Evolutionary conservation across 2,888 invertebrate genomes (phyloP).

Genomic region (Pollenia griseotomentosa): DNA sequence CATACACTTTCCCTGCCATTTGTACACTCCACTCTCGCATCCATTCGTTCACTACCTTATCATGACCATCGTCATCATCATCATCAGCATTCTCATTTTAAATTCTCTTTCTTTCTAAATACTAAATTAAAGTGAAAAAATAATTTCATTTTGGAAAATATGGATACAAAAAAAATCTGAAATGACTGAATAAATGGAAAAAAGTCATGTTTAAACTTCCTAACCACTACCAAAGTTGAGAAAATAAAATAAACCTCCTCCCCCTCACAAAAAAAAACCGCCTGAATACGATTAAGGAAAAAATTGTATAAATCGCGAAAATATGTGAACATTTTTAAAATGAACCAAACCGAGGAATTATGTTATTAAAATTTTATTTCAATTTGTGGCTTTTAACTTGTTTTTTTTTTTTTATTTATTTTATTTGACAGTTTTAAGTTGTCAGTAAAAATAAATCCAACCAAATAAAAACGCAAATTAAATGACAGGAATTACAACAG

Average conservation of each 20-base stretch:
- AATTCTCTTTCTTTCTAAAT: conserved; percentile 72
- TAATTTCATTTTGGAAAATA: conserved; percentile 65
- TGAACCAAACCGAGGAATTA: conserved; percentile 53
- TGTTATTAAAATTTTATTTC: conserved; percentile 65
- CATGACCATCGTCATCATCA: conserved; percentile 48
- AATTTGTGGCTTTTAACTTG: conserved; percentile 63
- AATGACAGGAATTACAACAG: conserved; percentile 45
- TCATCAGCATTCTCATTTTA: conserved; percentile 55
- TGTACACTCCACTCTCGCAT: not conserved
- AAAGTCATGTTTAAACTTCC: conserved; percentile 54
- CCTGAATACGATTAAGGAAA: conserved; percentile 47
- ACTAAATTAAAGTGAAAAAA: conserved; percentile 55
- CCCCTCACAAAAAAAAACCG: conserved; percentile 14
- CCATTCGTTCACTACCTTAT: conserved; percentile 10
- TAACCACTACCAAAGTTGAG: conserved; percentile 47
- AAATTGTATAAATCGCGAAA: conserved; percentile 58
- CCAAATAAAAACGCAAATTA: conserved; percentile 49
- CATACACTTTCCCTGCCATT: not conserved
- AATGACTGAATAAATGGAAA: conserved; percentile 42
- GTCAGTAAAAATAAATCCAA: conserved; percentile 43
- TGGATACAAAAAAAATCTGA: conserved; percentile 28
- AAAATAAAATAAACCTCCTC: conserved; percentile 14
- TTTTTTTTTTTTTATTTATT: conserved; percentile 27
- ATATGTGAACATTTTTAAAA: conserved; percentile 54
- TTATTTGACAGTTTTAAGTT: conserved; percentile 5